Percentiles rank a stretch among this genome's conserved stretches.
These are phyloP conservation scores for Cladopsammia gracilis DNA, from an alignment of 64 coral and sea anemone species.

Conservation along the genomic window DNA sequence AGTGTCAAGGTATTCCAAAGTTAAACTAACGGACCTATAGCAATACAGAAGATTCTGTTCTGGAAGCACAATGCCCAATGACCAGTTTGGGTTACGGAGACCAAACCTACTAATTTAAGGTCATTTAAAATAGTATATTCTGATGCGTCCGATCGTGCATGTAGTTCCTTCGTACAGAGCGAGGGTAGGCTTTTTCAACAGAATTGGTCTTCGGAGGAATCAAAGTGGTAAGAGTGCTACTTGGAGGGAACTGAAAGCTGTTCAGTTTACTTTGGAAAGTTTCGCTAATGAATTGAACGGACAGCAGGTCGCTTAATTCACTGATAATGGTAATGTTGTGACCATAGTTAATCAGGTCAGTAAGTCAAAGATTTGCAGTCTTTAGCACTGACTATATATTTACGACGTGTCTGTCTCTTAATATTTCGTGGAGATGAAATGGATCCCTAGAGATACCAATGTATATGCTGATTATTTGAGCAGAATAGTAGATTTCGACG, in stretches of 20 bases:
- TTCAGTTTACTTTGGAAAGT: background rate
- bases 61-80: background rate
- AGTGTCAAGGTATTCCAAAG: background rate
- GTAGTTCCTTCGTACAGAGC: conserved; percentile 30
- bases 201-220: conserved; percentile 55
- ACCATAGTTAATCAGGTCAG: conserved; percentile 9
- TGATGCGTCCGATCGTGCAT: conserved; percentile 6
- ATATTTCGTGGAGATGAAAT: conserved; percentile 15
- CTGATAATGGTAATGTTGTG: conserved; percentile 43
- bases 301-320: conserved; percentile 34
- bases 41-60: background rate
- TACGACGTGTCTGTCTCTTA: background rate
- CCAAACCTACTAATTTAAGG: background rate
- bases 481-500: conserved; percentile 6
- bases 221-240: conserved; percentile 15
- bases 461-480: conserved; percentile 8
- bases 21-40: background rate
- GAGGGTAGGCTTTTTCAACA: conserved; percentile 58
- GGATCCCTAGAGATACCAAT: conserved; percentile 22
- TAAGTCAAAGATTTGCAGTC: conserved; percentile 7
- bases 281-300: background rate
- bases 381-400: conserved; percentile 19
- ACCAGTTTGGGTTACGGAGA: background rate
- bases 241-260: conserved; percentile 34
- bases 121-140: conserved; percentile 32